Evolutionary conservation across 2,888 invertebrate genomes (phyloP).

Genomic region (Galerucella pusilla): DNA sequence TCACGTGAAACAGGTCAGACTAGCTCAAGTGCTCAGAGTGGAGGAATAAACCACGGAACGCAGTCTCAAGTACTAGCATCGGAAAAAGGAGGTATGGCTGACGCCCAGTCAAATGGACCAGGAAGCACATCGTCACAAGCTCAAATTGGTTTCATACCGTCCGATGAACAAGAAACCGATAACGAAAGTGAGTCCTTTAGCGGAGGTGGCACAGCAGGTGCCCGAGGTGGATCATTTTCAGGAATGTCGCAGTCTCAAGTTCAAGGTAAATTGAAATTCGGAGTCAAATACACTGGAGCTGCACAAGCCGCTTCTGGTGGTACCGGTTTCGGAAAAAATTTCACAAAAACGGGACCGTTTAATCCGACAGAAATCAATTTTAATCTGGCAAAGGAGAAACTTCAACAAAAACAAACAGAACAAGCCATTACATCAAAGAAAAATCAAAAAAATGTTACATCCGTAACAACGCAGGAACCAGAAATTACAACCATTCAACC

Average conservation of each 20-base stretch:
- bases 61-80: slow-evolving; percentile 84
- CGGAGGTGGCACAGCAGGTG: slow-evolving; percentile 82
- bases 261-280: slow-evolving; percentile 73
- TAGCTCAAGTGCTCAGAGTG: slow-evolving; percentile 79
- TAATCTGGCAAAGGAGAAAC: slow-evolving; percentile 28
- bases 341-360: slow-evolving; percentile 49
- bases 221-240: slow-evolving; percentile 79
- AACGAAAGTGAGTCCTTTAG: slow-evolving; percentile 71
- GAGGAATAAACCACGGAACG: slow-evolving; percentile 80
- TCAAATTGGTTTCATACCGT: slow-evolving; percentile 87
- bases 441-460: neutral
- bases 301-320: slow-evolving; percentile 85
- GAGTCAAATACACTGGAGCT: slow-evolving; percentile 70
- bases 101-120: slow-evolving; percentile 86
- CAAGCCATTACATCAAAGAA: slow-evolving; percentile 15
- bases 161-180: slow-evolving; percentile 71
- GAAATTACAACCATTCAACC: neutral
- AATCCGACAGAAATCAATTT: slow-evolving; percentile 49
- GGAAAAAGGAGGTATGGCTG: slow-evolving; percentile 84
- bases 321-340: slow-evolving; percentile 55
- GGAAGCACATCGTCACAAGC: slow-evolving; percentile 90
- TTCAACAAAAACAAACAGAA: slow-evolving; percentile 25
- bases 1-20: slow-evolving; percentile 82
- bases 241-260: slow-evolving; percentile 88
- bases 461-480: neutral